Conservation (phyloP, 2,888 invertebrate species). For the Taenaris catops region DNA sequence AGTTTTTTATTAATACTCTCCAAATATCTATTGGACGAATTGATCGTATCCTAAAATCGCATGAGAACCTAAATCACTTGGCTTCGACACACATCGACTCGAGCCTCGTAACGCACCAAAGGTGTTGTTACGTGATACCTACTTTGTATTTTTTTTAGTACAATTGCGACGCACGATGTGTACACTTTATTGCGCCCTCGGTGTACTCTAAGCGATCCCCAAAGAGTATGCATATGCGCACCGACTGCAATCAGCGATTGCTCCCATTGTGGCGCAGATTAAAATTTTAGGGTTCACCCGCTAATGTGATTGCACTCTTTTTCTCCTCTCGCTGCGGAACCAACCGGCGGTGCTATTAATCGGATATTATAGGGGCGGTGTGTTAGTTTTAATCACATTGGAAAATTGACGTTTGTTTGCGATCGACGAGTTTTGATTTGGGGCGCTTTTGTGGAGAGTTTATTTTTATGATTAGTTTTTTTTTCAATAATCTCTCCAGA, state of each 20-base stretch:
- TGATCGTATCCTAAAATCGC: too few relatives aligned
- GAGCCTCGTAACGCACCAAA: too few relatives aligned
- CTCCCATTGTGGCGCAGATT: conserved; percentile 72
- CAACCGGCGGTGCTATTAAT: conserved; percentile 50
- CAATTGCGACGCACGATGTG: too few relatives aligned
- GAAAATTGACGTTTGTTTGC: conserved; percentile 35
- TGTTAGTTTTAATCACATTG: conserved; percentile 68
- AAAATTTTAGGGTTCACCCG: conserved; percentile 78
- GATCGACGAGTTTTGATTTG: conserved; percentile 24
- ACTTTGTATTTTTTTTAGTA: too few relatives aligned
- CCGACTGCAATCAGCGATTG: conserved; percentile 72
- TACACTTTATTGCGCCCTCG: conserved; percentile 28
- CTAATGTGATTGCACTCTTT: conserved; percentile 77
- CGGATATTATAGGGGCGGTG: conserved; percentile 58
- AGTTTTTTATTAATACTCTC: too few relatives aligned
- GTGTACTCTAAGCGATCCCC: conserved; percentile 72
- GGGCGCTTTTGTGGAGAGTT: conserved; percentile 1
- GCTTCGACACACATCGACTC: too few relatives aligned
- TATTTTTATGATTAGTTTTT: too few relatives aligned
- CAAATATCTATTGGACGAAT: too few relatives aligned
- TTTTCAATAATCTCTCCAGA: too few relatives aligned
- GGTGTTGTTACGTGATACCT: too few relatives aligned
- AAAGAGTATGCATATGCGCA: conserved; percentile 77
- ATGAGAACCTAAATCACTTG: too few relatives aligned
- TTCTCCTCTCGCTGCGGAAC: conserved; percentile 45